Evolutionary conservation across 2,888 invertebrate genomes (phyloP).

Genomic region (Monoplex corrugatus): DNA sequence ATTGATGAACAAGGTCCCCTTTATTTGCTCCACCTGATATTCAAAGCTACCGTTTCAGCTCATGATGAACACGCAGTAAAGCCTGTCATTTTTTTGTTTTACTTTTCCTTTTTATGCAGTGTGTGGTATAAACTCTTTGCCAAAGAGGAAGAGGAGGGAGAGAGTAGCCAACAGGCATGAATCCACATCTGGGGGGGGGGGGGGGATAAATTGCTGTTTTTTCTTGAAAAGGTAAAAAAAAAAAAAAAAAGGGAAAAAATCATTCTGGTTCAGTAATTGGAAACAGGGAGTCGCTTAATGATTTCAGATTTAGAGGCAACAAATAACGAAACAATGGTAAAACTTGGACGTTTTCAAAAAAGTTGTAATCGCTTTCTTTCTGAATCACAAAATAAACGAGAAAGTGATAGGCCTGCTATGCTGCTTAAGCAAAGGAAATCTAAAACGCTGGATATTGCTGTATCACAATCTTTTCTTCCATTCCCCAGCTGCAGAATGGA

Average conservation of each 20-base stretch:
- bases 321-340: background rate
- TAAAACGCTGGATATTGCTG: background rate
- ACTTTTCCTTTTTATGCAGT: too few relatives aligned
- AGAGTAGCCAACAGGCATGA: too few relatives aligned
- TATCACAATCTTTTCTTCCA: background rate
- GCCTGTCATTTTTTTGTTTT: too few relatives aligned
- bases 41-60: too few relatives aligned
- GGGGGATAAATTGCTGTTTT: background rate
- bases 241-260: background rate
- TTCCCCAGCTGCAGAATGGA: background rate
- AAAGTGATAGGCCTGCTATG: conserved; percentile 5
- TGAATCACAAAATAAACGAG: background rate
- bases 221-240: too few relatives aligned
- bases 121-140: too few relatives aligned
- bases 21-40: too few relatives aligned
- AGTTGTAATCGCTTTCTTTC: background rate
- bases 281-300: conserved; percentile 13
- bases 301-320: background rate
- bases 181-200: too few relatives aligned
- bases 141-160: background rate
- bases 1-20: too few relatives aligned
- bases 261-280: background rate
- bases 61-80: too few relatives aligned
- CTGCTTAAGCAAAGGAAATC: background rate
- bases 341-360: background rate